A percentile compares a stretch with the other conserved stretches of the same genome.
Conservation (phyloP, 2,113 vertebrate species). For the Caretta caretta region DNA sequence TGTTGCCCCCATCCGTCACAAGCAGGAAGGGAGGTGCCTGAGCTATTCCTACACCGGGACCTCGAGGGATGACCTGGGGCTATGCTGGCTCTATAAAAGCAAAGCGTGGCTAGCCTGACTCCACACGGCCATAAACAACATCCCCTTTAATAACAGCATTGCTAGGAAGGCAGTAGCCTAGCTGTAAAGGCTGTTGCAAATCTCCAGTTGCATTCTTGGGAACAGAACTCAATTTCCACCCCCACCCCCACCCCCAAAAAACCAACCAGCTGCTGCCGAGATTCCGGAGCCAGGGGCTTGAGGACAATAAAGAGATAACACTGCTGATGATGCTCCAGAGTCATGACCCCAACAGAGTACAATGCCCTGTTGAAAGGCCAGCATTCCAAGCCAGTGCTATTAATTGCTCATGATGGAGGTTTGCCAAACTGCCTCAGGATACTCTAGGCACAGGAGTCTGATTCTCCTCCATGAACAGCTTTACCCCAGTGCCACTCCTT, state of each 20-base stretch:
- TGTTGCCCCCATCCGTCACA: background rate
- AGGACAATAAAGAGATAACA: constrained; percentile 11
- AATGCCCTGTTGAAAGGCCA: background rate
- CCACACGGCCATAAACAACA: background rate
- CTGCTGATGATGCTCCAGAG: background rate
- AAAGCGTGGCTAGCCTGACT: background rate
- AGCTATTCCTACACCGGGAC: background rate
- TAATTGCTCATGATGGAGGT: background rate
- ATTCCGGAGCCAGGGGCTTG: background rate
- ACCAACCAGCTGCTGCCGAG: background rate
- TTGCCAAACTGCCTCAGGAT: background rate
- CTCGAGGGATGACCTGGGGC: background rate
- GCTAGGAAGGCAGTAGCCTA: background rate
- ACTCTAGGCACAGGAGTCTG: background rate
- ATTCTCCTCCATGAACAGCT: background rate
- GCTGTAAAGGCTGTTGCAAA: background rate
- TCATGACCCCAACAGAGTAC: background rate
- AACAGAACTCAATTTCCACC: background rate
- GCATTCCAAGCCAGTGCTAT: background rate
- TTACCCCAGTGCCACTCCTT: background rate
- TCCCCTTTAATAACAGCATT: background rate
- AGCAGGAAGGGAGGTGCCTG: background rate
- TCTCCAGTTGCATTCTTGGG: background rate
- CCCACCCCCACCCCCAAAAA: background rate
- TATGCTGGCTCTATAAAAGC: background rate